Percentiles rank a stretch among this genome's conserved stretches.
Evolutionary conservation across 2,888 invertebrate species (phyloP).

Genomic region (Noctua janthe): DNA sequence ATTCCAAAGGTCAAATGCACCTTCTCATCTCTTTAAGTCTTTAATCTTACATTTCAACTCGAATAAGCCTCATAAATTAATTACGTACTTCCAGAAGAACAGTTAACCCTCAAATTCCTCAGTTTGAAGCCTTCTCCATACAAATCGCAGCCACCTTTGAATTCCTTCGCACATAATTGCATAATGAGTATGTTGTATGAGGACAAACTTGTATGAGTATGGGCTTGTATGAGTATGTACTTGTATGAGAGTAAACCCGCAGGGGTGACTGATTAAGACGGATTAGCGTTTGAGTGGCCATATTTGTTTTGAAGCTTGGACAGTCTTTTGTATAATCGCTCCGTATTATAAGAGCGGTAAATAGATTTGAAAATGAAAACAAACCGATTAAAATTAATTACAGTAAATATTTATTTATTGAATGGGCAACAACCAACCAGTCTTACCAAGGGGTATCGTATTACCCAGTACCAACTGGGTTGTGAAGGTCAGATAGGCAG

Average conservation of each 20-base stretch:
- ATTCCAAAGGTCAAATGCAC: slow-evolving; percentile 1
- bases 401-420: not conserved
- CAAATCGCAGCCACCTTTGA: slow-evolving; percentile 50
- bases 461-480: too few species aligned
- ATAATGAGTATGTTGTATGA: slow-evolving; percentile 70
- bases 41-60: slow-evolving; percentile 6
- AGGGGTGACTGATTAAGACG: slow-evolving; percentile 82
- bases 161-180: slow-evolving; percentile 71
- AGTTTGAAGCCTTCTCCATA: slow-evolving; percentile 51
- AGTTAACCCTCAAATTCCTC: slow-evolving; percentile 62
- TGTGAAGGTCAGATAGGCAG: too few species aligned
- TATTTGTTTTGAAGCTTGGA: slow-evolving; percentile 19
- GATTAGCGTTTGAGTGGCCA: slow-evolving; percentile 76
- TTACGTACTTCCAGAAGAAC: slow-evolving; percentile 32
- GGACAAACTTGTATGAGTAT: slow-evolving; percentile 50
- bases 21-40: slow-evolving; percentile 16
- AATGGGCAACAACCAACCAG: too few species aligned
- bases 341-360: not conserved
- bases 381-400: not conserved
- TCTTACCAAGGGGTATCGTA: too few species aligned
- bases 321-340: not conserved
- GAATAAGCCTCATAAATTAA: slow-evolving; percentile 17
- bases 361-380: not conserved
- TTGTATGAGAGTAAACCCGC: slow-evolving; percentile 73
- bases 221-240: slow-evolving; percentile 57